Base-by-base conservation (phyloP, 1,140 invertebrate genomes). In the Microvelia longipes region DNA sequence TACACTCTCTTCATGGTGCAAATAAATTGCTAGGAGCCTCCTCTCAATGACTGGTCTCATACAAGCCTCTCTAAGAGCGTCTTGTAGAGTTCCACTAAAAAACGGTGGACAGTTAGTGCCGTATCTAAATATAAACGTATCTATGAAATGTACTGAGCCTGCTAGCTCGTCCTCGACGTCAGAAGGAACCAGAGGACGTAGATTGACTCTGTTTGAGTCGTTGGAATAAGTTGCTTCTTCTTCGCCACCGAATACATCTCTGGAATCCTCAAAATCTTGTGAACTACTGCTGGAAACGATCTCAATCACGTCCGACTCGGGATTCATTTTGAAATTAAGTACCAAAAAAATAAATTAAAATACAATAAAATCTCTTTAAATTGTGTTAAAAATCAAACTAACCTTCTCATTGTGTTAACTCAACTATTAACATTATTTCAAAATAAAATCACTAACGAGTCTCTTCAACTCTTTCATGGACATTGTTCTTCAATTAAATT, bases 1-100 rank as follows among this genome's bases (percentile, higher is more conserved):
- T 67, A 98, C 92, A 75, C 93, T 96, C 30, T 85, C 87, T 80
- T 97, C 94, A 79, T 97, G 93, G 78, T 98, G 94, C 27, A 98
- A 83, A 82, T 98, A 98, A 65, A 98, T 85, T 24, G 92, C 94
- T 71, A 98, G 79, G 66, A 96, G 83, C 81, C 93, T 93, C 74
- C 94, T 86, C 82, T 96, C 91, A 85, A 88, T 91, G 30, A 93
- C 92, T 68, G 90, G 88, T 80, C 88, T 89, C 68, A 85, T 80
- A 80, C 91, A 92, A 28, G 94, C 90, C 80, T 95, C 90, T 79
- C 89, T 89, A 61, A 96, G 83, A 28, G 93, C 94, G 79, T 93
- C 89, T 74, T 95, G 91, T 70, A 97, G 82, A 60, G 90, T 90
- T 50, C 94, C 93, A 74, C 92, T 88, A 80, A 90, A 97, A 81